These are phyloP conservation scores for Myotis lucifugus DNA, from an alignment of 2,113 vertebrate species.

Conservation along the genomic window DNA sequence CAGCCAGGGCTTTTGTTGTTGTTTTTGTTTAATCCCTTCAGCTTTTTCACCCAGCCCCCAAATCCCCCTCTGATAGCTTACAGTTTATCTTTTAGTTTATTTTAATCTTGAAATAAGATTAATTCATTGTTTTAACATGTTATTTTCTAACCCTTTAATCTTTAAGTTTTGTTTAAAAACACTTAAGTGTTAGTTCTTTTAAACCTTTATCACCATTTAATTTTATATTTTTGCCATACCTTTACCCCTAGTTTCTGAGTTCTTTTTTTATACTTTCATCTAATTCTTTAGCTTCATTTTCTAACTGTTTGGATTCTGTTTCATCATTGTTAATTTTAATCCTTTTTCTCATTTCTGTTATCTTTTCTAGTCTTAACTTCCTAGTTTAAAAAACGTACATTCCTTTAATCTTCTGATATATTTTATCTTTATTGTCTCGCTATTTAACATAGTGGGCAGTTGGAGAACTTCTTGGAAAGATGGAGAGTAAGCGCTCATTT, in stretches of 20 bases:
- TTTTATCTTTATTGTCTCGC: constrained; percentile 31
- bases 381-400: not conserved
- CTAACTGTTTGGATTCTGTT: not conserved
- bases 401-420: constrained; percentile 36
- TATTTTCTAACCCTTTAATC: constrained; percentile 10
- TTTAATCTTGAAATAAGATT: constrained; percentile 16
- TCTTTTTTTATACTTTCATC: constrained; percentile 28
- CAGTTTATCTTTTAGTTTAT: not conserved
- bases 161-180: constrained; percentile 41
- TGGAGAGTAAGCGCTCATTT: not conserved
- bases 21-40: not conserved
- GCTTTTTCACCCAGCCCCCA: not conserved
- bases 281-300: constrained; percentile 27
- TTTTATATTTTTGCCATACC: not conserved
- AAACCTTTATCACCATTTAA: not conserved
- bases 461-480: constrained; percentile 42
- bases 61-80: not conserved
- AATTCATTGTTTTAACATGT: not conserved
- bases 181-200: constrained; percentile 20
- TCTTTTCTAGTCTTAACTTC: constrained; percentile 5
- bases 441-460: not conserved
- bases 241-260: not conserved
- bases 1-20: not conserved
- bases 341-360: constrained; percentile 26
- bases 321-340: constrained; percentile 34